Evolutionary conservation across 1,140 invertebrate genomes (phyloP), one percentile per base, ranked within the genome.

Genomic region (Chironomus tepperi): DNA sequence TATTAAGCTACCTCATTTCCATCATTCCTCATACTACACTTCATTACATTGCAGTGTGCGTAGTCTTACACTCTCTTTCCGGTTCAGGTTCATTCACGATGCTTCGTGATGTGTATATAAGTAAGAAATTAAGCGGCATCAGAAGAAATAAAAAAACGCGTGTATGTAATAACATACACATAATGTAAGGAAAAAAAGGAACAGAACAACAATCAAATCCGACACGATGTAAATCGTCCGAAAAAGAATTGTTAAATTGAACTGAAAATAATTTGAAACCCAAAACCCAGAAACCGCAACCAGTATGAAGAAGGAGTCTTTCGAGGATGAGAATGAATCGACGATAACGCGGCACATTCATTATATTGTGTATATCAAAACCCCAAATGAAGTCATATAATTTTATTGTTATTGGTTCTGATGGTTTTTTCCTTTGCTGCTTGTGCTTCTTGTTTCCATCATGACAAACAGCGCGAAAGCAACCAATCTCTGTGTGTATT

Each of bases 331-430:
- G 43, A 10, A 7, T 3, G 43, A 57, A 57, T 57, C 47, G 47
- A n/a, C 47, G 47, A 57, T 57, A 57, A 57, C 47, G 47, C 47
- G 47, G 12, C 47, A 15, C 47, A 57, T 57, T 57, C 47, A 57
- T 57, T 57, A 57, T n/a, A 57, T 57, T 57, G n/a, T 57, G 15
- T 57, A 12, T n/a, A 70, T 18, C 12, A 70, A 16, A 70, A 19
- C 16, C 16, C 19, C 16, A 70, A 70, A 70, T 70, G 65, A 70
- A 70, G 65, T 70, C 65, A 70, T 70, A 70, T 70, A 70, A 70
- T 70, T 70, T 70, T 70, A 70, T 70, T 19, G 65, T 70, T 70
- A 70, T 70, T 70, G 65, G 65, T 70, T 70, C 19, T 70, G 65
- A 70, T 70, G 65, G 65, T 70, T 70, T 70, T 70, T 15, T n/a